These are phyloP conservation scores for Myotis planiceps DNA, from an alignment of 2,797 vertebrate genomes.

Conservation along the genomic window DNA sequence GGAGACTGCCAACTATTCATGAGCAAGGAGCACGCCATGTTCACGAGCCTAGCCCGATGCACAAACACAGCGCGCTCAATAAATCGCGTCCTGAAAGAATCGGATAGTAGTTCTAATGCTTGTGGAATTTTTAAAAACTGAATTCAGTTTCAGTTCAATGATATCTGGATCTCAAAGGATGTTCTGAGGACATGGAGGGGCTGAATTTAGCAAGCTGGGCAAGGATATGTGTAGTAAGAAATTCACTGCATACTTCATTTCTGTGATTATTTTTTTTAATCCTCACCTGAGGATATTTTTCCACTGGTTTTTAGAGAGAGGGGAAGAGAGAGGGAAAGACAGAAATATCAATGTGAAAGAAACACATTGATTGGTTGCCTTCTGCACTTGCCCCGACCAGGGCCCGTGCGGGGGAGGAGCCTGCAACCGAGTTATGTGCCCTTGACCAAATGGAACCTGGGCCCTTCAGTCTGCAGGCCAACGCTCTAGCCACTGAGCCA, in stretches of 20 bases:
- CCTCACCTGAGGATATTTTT: too few relatives aligned
- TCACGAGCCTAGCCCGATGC: not conserved
- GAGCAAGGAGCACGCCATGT: not conserved
- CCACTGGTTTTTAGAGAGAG: not conserved
- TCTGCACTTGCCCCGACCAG: too few relatives aligned
- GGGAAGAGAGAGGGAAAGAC: not conserved
- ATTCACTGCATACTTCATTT: not conserved
- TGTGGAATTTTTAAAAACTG: not conserved
- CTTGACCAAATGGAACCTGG: too few relatives aligned
- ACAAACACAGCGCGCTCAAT: not conserved
- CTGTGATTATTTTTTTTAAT: not conserved
- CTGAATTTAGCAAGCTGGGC: constrained; percentile 20
- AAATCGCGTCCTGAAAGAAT: not conserved
- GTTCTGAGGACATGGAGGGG: not conserved
- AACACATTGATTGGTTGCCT: too few relatives aligned
- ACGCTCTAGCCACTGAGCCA: too few relatives aligned
- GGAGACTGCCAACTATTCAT: not conserved
- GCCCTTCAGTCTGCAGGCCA: too few relatives aligned
- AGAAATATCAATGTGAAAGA: too few relatives aligned
- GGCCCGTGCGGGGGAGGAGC: too few relatives aligned
- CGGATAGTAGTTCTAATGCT: not conserved
- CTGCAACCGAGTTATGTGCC: too few relatives aligned
- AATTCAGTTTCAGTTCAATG: constrained; percentile 18
- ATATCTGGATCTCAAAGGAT: constrained; percentile 18
- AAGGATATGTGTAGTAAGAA: not conserved